These are phyloP conservation scores for Hydra vulgaris DNA, from an alignment of 30 jellyfish, hydroid and myxozoan genomes.

Conservation along the genomic window DNA sequence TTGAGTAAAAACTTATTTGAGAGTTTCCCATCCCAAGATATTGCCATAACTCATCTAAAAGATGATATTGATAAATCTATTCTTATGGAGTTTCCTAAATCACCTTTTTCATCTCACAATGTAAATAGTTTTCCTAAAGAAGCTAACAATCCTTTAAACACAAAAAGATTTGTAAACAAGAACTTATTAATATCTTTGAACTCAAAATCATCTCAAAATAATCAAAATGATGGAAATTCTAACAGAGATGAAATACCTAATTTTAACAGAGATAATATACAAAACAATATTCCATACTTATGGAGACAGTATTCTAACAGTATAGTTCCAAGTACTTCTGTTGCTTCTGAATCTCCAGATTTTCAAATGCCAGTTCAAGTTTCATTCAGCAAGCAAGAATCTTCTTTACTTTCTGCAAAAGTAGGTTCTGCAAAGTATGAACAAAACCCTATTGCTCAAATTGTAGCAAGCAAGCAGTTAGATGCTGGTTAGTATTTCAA, in stretches of 20 bases:
- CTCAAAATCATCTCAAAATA: neutral
- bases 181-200: constrained; percentile 2
- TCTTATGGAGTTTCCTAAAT: constrained; percentile 20
- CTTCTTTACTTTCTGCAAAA: constrained; percentile 18
- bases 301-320: constrained; percentile 69
- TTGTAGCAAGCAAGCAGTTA: neutral
- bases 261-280: neutral
- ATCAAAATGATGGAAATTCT: neutral
- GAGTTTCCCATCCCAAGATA: constrained; percentile 17
- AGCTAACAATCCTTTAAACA: neutral
- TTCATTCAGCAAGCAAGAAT: constrained; percentile 13
- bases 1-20: neutral
- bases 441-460: neutral
- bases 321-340: neutral
- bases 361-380: neutral
- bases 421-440: constrained; percentile 26
- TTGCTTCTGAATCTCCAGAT: neutral
- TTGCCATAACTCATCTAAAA: constrained; percentile 12
- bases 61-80: constrained; percentile 12
- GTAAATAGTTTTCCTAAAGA: neutral
- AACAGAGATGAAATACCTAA: neutral
- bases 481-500: neutral
- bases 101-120: constrained; percentile 21
- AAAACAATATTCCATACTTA: neutral
- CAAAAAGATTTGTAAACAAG: neutral